phyloP scores from a whole-genome alignment of 2,113 vertebrate genomes.

The Paraplagusia blochii region DNA sequence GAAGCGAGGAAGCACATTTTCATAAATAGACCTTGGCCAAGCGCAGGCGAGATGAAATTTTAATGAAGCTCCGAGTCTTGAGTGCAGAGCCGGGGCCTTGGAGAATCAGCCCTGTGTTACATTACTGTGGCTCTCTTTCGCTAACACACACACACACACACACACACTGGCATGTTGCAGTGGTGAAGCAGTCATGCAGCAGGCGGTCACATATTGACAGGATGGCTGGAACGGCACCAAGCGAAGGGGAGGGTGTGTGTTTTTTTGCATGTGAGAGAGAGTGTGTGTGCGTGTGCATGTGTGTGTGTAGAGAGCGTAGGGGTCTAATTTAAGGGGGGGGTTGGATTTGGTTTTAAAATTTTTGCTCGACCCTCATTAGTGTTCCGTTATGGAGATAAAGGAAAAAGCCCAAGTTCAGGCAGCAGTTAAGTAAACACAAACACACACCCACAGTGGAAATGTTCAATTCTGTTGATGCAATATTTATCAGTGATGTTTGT shows the following conservation, averaged over 20 bases:
- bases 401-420: conserved; percentile 11
- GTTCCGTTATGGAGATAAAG: conserved; percentile 32
- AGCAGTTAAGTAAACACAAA: conserved; percentile 7
- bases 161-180: conserved; percentile 41
- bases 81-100: conserved; percentile 86
- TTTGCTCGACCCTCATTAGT: conserved; percentile 40
- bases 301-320: conserved; percentile 14
- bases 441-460: conserved; percentile 42
- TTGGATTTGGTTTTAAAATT: conserved; percentile 18
- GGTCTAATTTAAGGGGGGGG: conserved; percentile 25
- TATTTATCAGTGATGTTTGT: conserved; percentile 47
- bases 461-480: conserved; percentile 55
- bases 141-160: conserved; percentile 31
- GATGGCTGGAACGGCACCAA: conserved; percentile 45
- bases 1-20: conserved; percentile 90
- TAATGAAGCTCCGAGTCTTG: conserved; percentile 92
- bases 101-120: conserved; percentile 85
- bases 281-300: conserved; percentile 8
- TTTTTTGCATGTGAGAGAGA: conserved; percentile 12
- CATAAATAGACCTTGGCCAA: conserved; percentile 97
- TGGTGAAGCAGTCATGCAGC: conserved; percentile 34
- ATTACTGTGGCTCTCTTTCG: conserved; percentile 79
- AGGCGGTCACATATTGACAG: conserved; percentile 50
- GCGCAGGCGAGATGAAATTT: conserved; percentile 88
- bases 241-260: conserved; percentile 15